Evolutionary conservation across 2,797 vertebrate genomes (phyloP).

Genomic region (Australoheros facetus): DNA sequence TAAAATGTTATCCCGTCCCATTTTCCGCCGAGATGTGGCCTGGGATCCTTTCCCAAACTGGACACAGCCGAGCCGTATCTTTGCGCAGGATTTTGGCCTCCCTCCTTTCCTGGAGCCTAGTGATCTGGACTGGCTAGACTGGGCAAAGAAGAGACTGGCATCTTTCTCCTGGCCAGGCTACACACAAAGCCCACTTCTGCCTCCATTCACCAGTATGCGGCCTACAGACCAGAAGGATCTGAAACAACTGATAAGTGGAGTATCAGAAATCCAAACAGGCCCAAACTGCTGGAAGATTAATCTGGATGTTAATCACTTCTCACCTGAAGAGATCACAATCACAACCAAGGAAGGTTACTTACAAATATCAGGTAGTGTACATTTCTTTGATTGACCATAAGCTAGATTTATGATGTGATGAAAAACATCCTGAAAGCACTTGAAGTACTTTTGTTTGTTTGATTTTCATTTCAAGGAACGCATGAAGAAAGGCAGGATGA

Average conservation of each 20-base stretch:
- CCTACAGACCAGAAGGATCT: conserved; percentile 22
- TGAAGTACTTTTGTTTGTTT: neutral
- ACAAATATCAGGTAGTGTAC: conserved; percentile 75
- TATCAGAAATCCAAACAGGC: conserved; percentile 70
- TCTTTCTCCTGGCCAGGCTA: conserved; percentile 67
- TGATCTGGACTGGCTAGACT: conserved; percentile 78
- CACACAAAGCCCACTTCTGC: conserved; percentile 55
- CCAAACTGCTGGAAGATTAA: conserved; percentile 75
- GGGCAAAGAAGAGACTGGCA: conserved; percentile 72
- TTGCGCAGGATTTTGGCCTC: conserved; percentile 74
- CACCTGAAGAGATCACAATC: conserved; percentile 76
- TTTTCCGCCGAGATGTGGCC: conserved; percentile 71
- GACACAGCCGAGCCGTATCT: conserved; percentile 71
- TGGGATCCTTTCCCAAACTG: conserved; percentile 78
- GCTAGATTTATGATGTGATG: neutral
- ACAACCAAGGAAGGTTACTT: conserved; percentile 76
- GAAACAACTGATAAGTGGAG: conserved; percentile 50
- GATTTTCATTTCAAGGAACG: conserved; percentile 63
- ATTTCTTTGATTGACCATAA: neutral
- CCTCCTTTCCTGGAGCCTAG: conserved; percentile 73
- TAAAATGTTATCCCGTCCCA: conserved; percentile 69
- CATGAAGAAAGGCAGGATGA: conserved; percentile 77
- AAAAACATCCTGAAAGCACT: neutral
- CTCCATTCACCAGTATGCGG: conserved; percentile 38
- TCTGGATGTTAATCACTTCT: conserved; percentile 78